Evolutionary conservation across 2,797 vertebrate genomes (phyloP).

Genomic region (Chelidonichthys spinosus): DNA sequence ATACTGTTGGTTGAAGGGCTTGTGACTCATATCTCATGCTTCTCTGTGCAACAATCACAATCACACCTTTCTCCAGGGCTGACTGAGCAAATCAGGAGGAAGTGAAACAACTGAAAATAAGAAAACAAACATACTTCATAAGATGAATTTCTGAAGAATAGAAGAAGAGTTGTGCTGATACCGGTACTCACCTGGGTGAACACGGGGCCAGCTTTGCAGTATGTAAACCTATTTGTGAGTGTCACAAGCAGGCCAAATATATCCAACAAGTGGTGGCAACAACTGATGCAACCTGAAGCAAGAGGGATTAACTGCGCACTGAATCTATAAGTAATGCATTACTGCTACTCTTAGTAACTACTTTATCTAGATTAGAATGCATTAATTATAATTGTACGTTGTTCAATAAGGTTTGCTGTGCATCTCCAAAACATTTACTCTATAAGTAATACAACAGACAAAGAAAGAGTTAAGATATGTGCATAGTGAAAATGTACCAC

Average conservation of each 20-base stretch:
- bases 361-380: too few relatives aligned
- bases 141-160: not conserved
- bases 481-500: too few relatives aligned
- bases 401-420: too few relatives aligned
- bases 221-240: slow-evolving; percentile 54
- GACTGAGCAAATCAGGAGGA: not conserved
- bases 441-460: too few relatives aligned
- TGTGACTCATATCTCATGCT: not conserved
- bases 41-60: not conserved
- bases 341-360: not conserved
- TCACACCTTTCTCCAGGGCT: not conserved
- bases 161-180: not conserved
- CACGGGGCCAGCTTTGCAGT: slow-evolving; percentile 19
- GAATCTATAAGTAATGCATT: slow-evolving; percentile 1
- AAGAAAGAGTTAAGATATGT: too few relatives aligned
- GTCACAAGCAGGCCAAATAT: slow-evolving; percentile 41
- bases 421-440: too few relatives aligned
- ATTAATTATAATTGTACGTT: too few relatives aligned
- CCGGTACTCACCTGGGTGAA: slow-evolving; percentile 1
- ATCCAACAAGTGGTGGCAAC: slow-evolving; percentile 45
- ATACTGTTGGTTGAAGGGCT: slow-evolving; percentile 19
- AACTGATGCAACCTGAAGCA: slow-evolving; percentile 62
- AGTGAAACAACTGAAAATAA: not conserved
- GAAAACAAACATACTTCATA: not conserved
- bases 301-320: slow-evolving; percentile 43